Evolutionary conservation across 2,113 vertebrate species (phyloP).

Genomic region (pig (Sus scrofa)): T2T-Sscrofa CM000826.6:63670001-63670500

Average conservation of each 20-base stretch:
- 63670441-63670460: neutral
- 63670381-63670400: neutral
- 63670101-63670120: neutral
- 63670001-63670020: neutral
- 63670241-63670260: neutral
- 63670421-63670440: neutral
- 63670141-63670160: neutral
- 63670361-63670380: neutral
- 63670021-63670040: neutral
- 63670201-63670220: neutral
- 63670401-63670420: neutral
- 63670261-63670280: neutral
- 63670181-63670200: neutral
- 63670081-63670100: neutral
- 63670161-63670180: neutral
- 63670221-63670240: neutral
- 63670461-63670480: neutral
- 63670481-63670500: neutral
- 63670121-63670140: neutral
- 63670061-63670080: neutral
- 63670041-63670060: neutral
- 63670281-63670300: neutral
- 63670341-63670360: neutral
- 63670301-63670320: neutral
- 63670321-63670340: neutral